A percentile compares a stretch with the other conserved stretches of the same genome.
Conservation (phyloP, 2,113 vertebrate species). For the Diglossa brunneiventris region DNA sequence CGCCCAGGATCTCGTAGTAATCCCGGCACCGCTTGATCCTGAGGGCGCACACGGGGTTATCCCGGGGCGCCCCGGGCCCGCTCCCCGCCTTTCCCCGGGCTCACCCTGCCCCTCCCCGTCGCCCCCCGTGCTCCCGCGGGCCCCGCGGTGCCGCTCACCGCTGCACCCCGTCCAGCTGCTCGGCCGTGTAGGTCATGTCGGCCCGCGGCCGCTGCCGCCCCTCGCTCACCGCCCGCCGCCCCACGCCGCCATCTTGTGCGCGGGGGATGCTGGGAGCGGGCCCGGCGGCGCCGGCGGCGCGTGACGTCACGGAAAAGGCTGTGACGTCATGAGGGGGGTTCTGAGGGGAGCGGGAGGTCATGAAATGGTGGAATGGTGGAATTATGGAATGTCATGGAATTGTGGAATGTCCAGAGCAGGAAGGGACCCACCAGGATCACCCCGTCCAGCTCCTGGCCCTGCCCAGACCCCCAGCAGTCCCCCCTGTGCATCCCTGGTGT, state of each 20-base stretch:
- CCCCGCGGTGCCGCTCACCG: conserved; percentile 71
- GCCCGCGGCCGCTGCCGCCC: background rate
- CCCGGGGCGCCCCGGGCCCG: too few species aligned
- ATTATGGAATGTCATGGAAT: background rate
- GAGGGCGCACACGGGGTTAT: background rate
- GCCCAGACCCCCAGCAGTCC: accelerated
- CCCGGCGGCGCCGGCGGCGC: background rate
- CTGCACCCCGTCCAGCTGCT: conserved; percentile 87
- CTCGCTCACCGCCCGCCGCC: conserved; percentile 65
- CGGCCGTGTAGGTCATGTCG: conserved; percentile 83
- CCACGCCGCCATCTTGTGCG: conserved; percentile 57
- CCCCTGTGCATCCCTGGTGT: background rate
- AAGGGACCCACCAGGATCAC: too few species aligned
- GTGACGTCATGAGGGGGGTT: background rate
- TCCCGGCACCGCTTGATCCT: conserved; percentile 94
- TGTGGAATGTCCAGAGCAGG: background rate
- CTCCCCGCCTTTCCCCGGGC: background rate
- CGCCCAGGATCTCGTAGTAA: conserved; percentile 93
- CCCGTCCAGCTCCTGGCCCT: accelerated
- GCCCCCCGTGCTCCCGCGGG: too few species aligned
- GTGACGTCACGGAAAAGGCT: background rate
- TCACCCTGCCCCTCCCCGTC: background rate
- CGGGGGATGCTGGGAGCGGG: conserved; percentile 35
- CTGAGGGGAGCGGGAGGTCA: background rate
- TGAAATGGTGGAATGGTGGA: background rate